phyloP scores from a whole-genome alignment of 2,888 invertebrate genomes.

The Luperina nickerlii region DNA sequence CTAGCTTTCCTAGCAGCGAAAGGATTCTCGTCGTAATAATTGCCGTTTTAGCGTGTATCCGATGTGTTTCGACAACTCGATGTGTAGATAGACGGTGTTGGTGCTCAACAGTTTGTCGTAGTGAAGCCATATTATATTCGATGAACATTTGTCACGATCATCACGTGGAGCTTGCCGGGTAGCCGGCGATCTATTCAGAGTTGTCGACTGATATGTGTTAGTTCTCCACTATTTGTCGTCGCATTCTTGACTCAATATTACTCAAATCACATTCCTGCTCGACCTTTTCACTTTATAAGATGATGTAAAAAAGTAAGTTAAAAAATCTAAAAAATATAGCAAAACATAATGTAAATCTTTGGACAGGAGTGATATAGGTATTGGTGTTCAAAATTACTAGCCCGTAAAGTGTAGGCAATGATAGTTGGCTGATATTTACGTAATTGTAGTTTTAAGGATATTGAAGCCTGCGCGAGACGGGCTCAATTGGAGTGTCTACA shows the following conservation, averaged over 20 bases:
- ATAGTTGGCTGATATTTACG: constrained; percentile 53
- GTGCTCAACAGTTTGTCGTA: constrained; percentile 39
- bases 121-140: constrained; percentile 46
- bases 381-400: constrained; percentile 59
- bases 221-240: constrained; percentile 49
- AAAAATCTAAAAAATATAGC: constrained; percentile 57
- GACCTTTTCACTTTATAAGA: constrained; percentile 41
- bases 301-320: constrained; percentile 55
- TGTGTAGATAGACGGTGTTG: constrained; percentile 36
- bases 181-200: constrained; percentile 42
- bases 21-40: constrained; percentile 52
- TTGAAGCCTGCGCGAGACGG: constrained; percentile 33
- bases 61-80: constrained; percentile 56
- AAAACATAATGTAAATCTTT: constrained; percentile 52
- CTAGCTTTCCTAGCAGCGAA: constrained; percentile 35
- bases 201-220: constrained; percentile 55
- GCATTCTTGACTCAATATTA: constrained; percentile 58
- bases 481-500: constrained; percentile 46
- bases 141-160: constrained; percentile 7
- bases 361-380: constrained; percentile 50
- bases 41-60: constrained; percentile 52
- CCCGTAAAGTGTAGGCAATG: constrained; percentile 50
- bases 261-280: constrained; percentile 63
- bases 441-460: constrained; percentile 58
- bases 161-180: constrained; percentile 26